phyloP scores from a whole-genome alignment of 1,140 invertebrate genomes.

The Heliconius hermathena region DNA sequence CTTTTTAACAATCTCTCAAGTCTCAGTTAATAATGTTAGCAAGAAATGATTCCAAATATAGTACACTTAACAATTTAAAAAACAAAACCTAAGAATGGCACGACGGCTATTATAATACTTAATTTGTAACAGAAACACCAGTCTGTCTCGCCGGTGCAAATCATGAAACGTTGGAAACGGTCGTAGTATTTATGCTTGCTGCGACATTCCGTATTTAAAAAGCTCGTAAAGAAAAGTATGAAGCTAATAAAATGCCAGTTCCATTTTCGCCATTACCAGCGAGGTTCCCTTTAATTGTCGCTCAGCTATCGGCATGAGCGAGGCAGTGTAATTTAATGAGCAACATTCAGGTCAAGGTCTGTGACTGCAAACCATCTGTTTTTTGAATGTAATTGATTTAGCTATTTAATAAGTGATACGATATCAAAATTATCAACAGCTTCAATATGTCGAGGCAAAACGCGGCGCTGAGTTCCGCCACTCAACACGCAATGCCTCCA shows the following conservation, averaged over 20 bases:
- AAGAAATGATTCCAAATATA: background rate
- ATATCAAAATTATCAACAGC: slow-evolving; percentile 7
- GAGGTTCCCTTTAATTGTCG: slow-evolving; percentile 61
- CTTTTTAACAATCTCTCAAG: background rate
- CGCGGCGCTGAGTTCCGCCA: no score
- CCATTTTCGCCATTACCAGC: slow-evolving; percentile 48
- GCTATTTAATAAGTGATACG: slow-evolving; percentile 36
- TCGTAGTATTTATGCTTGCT: slow-evolving; percentile 36
- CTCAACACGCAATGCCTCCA: no score
- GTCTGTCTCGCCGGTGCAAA: slow-evolving; percentile 23
- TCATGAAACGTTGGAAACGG: slow-evolving; percentile 34
- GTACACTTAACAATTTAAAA: background rate
- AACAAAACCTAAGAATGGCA: background rate
- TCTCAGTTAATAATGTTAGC: background rate
- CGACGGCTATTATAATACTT: background rate
- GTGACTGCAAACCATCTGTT: slow-evolving; percentile 42
- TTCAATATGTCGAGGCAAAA: background rate
- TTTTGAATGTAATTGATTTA: slow-evolving; percentile 48
- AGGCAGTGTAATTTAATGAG: slow-evolving; percentile 65
- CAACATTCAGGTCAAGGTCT: slow-evolving; percentile 65
- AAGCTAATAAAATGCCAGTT: slow-evolving; percentile 56
- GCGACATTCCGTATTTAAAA: slow-evolving; percentile 40
- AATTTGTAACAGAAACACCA: slow-evolving; percentile 12
- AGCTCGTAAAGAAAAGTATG: slow-evolving; percentile 52
- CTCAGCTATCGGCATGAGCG: slow-evolving; percentile 55